Percentiles rank a stretch among this genome's conserved stretches.
Conservation (phyloP, 2,888 invertebrate species). For the Synanthedon myopaeformis region DNA sequence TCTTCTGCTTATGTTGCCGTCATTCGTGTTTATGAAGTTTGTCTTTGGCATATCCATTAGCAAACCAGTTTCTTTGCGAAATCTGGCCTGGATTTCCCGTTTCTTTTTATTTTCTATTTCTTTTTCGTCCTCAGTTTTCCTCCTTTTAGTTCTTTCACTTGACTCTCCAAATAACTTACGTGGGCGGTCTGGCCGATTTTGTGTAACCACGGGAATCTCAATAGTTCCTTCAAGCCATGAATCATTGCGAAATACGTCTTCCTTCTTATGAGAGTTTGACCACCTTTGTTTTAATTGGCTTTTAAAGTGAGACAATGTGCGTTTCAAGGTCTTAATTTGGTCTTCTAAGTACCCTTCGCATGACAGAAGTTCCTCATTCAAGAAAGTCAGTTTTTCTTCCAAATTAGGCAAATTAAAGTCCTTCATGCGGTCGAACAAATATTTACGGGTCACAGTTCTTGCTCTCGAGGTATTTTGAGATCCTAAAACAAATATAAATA, state of each 20-base stretch:
- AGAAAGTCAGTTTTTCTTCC: background rate
- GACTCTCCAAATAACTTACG: conserved; percentile 9
- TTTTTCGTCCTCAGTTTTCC: conserved; percentile 12
- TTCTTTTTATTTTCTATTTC: too few species aligned
- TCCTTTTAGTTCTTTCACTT: conserved; percentile 9
- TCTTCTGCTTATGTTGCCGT: too few species aligned
- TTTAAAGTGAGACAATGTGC: background rate
- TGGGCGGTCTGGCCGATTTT: conserved; percentile 9
- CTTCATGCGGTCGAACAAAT: background rate
- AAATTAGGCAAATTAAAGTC: background rate
- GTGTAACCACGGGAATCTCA: conserved; percentile 5
- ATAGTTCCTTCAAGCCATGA: conserved; percentile 6
- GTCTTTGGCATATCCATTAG: too few species aligned
- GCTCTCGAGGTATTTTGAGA: background rate
- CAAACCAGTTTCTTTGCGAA: too few species aligned
- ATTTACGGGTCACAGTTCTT: background rate
- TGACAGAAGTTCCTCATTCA: background rate
- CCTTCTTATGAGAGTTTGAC: background rate
- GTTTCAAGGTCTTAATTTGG: background rate
- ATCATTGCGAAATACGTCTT: conserved; percentile 2
- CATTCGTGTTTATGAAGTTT: too few species aligned
- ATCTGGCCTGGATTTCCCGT: too few species aligned
- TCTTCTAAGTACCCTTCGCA: background rate
- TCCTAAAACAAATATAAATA: background rate
- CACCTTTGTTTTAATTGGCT: conserved; percentile 1